Conservation (phyloP, 2,113 vertebrate species). For the Talpa occidentalis region DNA sequence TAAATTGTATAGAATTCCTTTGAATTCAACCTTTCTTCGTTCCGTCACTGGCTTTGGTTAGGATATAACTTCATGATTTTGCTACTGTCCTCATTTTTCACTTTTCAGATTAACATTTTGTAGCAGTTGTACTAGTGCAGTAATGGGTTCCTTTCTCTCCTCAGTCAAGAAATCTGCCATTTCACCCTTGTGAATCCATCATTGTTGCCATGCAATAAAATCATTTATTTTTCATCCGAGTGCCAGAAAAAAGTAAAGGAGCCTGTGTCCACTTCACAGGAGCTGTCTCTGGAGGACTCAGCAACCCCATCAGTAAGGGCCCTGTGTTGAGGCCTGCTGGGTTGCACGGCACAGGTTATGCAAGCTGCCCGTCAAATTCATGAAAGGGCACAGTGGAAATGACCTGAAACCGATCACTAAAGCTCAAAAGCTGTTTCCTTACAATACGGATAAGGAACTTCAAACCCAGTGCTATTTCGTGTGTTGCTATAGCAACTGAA, state of each 20-base stretch:
- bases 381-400: not conserved
- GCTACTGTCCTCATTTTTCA: slow-evolving; percentile 6
- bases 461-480: not conserved
- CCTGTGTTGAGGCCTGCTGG: not conserved
- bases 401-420: not conserved
- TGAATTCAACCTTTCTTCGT: slow-evolving; percentile 72
- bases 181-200: not conserved
- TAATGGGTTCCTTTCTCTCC: not conserved
- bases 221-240: slow-evolving; percentile 51
- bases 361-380: not conserved
- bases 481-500: too few relatives aligned
- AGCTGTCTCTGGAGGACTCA: not conserved
- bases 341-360: not conserved
- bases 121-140: not conserved
- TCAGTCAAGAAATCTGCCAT: not conserved
- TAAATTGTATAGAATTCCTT: slow-evolving; percentile 45
- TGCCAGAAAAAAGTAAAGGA: not conserved
- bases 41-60: not conserved
- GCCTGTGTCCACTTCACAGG: not conserved
- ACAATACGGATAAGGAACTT: not conserved
- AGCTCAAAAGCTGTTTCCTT: not conserved
- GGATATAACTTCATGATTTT: slow-evolving; percentile 23
- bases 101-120: slow-evolving; percentile 24
- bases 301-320: not conserved
- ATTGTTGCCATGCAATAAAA: slow-evolving; percentile 50